phyloP scores from a whole-genome alignment of 2,113 vertebrate species.

The Bos javanicus region DNA sequence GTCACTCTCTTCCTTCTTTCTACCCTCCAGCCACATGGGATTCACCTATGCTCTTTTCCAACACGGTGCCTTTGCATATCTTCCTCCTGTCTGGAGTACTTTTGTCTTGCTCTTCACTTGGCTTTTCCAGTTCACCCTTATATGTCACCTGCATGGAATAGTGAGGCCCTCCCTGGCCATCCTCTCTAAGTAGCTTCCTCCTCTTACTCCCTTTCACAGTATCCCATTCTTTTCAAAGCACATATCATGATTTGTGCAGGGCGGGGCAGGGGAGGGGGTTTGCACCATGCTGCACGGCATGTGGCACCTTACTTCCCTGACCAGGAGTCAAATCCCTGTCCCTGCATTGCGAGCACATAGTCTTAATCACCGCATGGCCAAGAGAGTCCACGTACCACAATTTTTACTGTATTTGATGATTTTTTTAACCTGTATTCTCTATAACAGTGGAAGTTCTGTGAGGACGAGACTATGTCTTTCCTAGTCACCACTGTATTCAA shows the following conservation, averaged over 20 bases:
- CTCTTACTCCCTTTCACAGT: neutral
- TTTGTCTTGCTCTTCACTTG: neutral
- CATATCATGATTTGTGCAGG: neutral
- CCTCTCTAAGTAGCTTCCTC: neutral
- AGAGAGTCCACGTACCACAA: neutral
- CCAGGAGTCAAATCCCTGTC: neutral
- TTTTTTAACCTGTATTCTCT: neutral
- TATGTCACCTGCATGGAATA: neutral
- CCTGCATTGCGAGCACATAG: neutral
- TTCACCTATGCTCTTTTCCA: neutral
- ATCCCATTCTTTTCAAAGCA: neutral
- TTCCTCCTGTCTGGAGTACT: neutral
- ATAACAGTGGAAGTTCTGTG: neutral
- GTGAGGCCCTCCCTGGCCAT: neutral
- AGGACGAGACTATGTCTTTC: neutral
- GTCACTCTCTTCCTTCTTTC: neutral
- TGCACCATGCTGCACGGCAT: neutral
- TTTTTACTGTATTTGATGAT: neutral
- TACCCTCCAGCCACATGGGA: neutral
- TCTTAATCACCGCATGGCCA: neutral
- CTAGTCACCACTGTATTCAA: neutral
- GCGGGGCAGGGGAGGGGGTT: neutral
- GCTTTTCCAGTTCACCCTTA: neutral
- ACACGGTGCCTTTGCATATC: neutral
- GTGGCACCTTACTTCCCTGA: neutral